Evolutionary conservation across 2,888 invertebrate species (phyloP).

Genomic region (Ectropis crepuscularia): DNA sequence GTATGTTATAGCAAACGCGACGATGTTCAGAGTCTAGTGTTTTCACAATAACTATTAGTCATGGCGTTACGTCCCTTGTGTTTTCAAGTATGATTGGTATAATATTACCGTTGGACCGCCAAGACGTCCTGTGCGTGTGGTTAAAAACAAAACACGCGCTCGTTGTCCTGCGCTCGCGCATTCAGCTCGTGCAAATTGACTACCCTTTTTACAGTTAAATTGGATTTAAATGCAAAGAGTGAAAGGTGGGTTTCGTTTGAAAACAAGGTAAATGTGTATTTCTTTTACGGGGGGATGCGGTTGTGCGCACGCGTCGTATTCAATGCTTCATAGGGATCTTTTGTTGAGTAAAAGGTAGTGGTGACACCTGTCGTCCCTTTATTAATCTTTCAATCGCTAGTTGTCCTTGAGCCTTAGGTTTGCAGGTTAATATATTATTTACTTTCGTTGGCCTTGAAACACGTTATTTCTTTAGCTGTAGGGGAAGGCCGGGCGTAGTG

Average conservation of each 20-base stretch:
- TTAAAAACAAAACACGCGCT: constrained; percentile 56
- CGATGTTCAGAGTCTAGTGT: background rate
- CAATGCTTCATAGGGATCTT: constrained; percentile 52
- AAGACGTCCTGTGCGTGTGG: constrained; percentile 71
- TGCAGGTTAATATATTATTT: background rate
- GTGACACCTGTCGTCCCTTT: constrained; percentile 58
- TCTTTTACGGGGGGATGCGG: constrained; percentile 56
- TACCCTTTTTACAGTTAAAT: constrained; percentile 26
- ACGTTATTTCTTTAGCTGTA: background rate
- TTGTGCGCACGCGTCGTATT: constrained; percentile 65
- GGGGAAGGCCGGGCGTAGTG: too few relatives aligned
- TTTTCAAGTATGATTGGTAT: constrained; percentile 40
- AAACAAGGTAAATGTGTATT: constrained; percentile 21
- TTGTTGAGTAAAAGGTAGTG: constrained; percentile 48
- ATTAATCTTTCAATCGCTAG: constrained; percentile 23
- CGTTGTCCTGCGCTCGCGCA: constrained; percentile 60
- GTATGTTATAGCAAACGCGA: too few relatives aligned
- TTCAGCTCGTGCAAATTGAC: constrained; percentile 54
- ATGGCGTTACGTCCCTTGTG: background rate
- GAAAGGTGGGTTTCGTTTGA: constrained; percentile 31
- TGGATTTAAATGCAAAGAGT: constrained; percentile 19
- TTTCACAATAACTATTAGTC: background rate
- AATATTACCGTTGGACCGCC: constrained; percentile 64
- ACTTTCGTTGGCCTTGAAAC: background rate
- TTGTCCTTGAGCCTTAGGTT: constrained; percentile 1